A percentile compares a stretch with the other conserved stretches of the same genome.
These are phyloP conservation scores for Colletes collaris DNA, from an alignment of 2,888 invertebrate genomes.

Conservation along the genomic window DNA sequence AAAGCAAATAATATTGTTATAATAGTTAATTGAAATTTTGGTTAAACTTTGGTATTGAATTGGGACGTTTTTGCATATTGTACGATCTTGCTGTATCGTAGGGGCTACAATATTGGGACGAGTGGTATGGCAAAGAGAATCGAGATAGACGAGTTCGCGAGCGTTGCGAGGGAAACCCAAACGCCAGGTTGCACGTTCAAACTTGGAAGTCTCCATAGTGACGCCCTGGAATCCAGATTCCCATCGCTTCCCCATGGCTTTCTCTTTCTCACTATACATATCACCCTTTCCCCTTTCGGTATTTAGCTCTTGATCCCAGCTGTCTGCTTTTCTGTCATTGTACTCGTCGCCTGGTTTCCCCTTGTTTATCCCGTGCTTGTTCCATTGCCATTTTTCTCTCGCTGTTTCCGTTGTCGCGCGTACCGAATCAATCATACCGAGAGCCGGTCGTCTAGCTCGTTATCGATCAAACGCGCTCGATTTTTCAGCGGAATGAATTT, in stretches of 20 bases:
- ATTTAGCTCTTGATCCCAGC: neutral
- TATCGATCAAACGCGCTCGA: neutral
- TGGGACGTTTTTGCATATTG: neutral
- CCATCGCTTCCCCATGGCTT: conserved; percentile 2
- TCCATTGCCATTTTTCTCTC: neutral
- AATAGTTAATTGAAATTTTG: too few species aligned
- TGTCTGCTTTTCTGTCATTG: neutral
- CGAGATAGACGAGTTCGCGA: conserved; percentile 17
- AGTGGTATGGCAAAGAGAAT: conserved; percentile 9
- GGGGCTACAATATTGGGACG: conserved; percentile 17
- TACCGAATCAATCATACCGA: neutral
- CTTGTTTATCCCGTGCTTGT: neutral
- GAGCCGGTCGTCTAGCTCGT: neutral
- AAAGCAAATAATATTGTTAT: too few species aligned
- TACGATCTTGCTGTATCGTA: neutral
- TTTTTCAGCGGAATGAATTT: neutral
- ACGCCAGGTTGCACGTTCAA: conserved; percentile 5
- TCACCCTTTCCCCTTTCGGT: neutral
- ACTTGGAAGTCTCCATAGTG: conserved; percentile 61
- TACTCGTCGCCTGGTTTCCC: neutral
- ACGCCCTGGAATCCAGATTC: conserved; percentile 58
- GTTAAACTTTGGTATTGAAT: too few species aligned
- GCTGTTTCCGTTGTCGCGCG: neutral
- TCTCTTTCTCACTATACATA: neutral
- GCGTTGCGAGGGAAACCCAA: neutral